phyloP scores from a whole-genome alignment of 2,797 vertebrate species.

The Phyllotis vaccarum region DNA sequence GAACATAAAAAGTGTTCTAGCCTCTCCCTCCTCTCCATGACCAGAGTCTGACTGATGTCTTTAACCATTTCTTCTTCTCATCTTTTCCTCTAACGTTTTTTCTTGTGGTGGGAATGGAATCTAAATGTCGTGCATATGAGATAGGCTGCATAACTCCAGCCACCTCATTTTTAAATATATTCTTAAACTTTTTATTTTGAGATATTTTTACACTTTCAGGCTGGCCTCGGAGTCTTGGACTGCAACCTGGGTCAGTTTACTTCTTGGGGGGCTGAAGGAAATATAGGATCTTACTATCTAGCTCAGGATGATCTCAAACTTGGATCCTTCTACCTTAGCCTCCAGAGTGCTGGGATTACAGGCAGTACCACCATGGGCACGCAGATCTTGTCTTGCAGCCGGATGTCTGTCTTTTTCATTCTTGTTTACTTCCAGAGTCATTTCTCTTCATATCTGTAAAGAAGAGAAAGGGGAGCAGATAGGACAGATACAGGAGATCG shows the following conservation, averaged over 20 bases:
- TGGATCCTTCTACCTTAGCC: neutral
- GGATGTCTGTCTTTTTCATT: neutral
- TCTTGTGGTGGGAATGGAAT: neutral
- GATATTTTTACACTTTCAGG: neutral
- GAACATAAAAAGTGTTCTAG: neutral
- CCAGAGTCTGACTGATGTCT: neutral
- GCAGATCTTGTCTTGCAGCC: neutral
- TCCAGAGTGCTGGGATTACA: neutral
- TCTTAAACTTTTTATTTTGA: neutral
- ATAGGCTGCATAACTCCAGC: neutral
- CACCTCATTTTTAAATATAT: neutral
- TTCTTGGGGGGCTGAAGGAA: neutral
- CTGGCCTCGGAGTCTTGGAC: neutral
- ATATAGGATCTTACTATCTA: neutral
- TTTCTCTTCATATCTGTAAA: slow-evolving; percentile 34
- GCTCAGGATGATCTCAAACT: neutral
- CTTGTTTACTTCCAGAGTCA: neutral
- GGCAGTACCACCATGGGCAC: neutral
- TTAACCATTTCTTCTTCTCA: neutral
- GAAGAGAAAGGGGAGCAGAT: no score
- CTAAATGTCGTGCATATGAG: neutral
- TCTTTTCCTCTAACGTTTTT: neutral
- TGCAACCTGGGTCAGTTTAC: neutral
- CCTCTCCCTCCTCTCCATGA: neutral
- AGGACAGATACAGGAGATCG: no score